Evolutionary conservation across 2,113 vertebrate species (phyloP), one percentile per base, ranked within the genome.

Genomic region (Oplegnathus fasciatus): DNA sequence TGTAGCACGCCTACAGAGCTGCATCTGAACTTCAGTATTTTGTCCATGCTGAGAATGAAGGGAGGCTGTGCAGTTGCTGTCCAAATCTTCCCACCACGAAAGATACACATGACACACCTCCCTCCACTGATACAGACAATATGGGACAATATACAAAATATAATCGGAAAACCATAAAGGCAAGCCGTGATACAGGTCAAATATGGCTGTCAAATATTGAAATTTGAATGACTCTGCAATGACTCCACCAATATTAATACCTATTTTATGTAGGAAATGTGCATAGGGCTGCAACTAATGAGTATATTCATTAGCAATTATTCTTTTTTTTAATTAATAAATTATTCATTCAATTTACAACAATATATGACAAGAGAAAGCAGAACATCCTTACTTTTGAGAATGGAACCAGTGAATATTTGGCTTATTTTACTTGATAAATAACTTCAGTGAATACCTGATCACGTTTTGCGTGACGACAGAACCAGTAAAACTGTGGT

Each of bases 1-100:
- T 61, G 46, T 10, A 65, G 37, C 37, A n/a, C 1, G 9, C 9
- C 40, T 65, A 8, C 61, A 84, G 69, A 52, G 32, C 30, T 61
- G 9, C 52, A 58, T 64, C 70, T 44, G 11, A 76, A 28, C n/a
- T 42, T 54, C 58, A 48, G 17, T 20, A 22, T 54, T 71, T 75
- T 71, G 17, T 57, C 24, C 60, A 52, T 44, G 42, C 40, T 44
- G 52, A 28, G 34, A 70, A 65, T 78, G 9, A 52, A 66, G 42
- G 3, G 50, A 34, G 7, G 50, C 34, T 28, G 54, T 60, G 60
- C 13, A 46, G 67, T 67, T 15, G 24, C 15, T 64, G 22, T 15
- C 9, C 11, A 78, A 61, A 73, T 8, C 6, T 24, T 84, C n/a
- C 48, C 32, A 60, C 54, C 40, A 55, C 30, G 40, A 40, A 64